A percentile compares a stretch with the other conserved stretches of the same genome.
phyloP scores from a whole-genome alignment of 2,113 vertebrate species.

The Embiotoca jacksoni region DNA sequence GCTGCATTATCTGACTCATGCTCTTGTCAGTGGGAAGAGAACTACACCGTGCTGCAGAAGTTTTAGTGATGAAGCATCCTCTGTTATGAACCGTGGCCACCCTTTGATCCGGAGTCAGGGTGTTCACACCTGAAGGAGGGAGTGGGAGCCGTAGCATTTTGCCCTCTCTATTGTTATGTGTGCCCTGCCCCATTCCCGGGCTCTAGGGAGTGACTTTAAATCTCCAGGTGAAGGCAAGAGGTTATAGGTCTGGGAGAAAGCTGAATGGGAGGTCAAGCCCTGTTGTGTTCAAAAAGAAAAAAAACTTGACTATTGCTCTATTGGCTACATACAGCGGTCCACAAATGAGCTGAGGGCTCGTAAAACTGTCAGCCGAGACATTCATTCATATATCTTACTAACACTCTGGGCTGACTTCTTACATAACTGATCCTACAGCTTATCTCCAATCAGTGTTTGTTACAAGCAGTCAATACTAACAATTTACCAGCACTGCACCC shows the following conservation, averaged over 20 bases:
- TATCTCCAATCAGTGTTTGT: conserved; percentile 38
- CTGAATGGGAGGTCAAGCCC: conserved; percentile 17
- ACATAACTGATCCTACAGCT: conserved; percentile 46
- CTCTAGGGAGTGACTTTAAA: conserved; percentile 16
- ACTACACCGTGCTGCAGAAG: conserved; percentile 10
- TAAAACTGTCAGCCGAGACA: conserved; percentile 43
- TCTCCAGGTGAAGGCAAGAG: conserved; percentile 55
- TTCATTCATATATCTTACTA: conserved; percentile 47
- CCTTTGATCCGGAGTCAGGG: conserved; percentile 44
- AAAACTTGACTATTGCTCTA: conserved; percentile 19
- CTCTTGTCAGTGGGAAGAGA: conserved; percentile 34
- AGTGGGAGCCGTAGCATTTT: conserved; percentile 2
- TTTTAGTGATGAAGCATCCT: conserved; percentile 2
- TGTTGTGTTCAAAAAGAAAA: background rate
- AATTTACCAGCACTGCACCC: conserved; percentile 42
- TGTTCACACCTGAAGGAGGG: conserved; percentile 45
- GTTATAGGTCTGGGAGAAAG: conserved; percentile 47
- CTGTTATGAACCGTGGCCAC: conserved; percentile 29
- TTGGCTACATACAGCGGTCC: conserved; percentile 8
- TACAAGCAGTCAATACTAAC: conserved; percentile 33
- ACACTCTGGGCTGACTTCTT: conserved; percentile 50
- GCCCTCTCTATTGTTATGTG: conserved; percentile 49
- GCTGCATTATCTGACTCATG: conserved; percentile 39
- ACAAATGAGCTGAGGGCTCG: conserved; percentile 36
- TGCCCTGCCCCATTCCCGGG: conserved; percentile 25